Percentiles rank a stretch among this genome's conserved stretches.
Conservation (phyloP, 2,797 vertebrate genomes). For the Eleutherodactylus coqui region DNA sequence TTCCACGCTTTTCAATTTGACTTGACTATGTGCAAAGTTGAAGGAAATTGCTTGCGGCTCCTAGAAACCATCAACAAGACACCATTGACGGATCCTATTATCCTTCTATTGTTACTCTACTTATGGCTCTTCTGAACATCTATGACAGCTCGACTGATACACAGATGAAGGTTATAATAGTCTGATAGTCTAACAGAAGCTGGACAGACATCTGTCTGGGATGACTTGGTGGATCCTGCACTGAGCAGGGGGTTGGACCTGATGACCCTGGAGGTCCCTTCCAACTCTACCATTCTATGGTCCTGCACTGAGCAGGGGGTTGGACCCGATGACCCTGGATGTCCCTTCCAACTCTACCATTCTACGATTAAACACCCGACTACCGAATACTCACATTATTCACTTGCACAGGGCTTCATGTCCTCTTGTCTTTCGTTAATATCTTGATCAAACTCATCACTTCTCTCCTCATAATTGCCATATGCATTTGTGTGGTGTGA, state of each 20-base stretch:
- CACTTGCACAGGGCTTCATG: constrained; percentile 3
- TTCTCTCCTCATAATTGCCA: constrained; percentile 24
- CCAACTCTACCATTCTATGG: too few relatives aligned
- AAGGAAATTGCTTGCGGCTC: background rate
- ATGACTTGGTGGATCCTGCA: too few relatives aligned
- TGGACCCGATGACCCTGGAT: too few relatives aligned
- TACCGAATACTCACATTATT: constrained; percentile 13
- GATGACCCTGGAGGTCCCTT: too few relatives aligned
- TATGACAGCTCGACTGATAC: background rate
- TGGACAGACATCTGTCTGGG: too few relatives aligned
- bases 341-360: too few relatives aligned
- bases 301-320: too few relatives aligned
- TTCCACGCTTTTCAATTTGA: background rate
- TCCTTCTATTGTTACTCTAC: background rate
- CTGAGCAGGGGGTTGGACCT: too few relatives aligned
- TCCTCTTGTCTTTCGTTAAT: constrained; percentile 2
- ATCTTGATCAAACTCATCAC: background rate
- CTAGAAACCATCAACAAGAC: constrained; percentile 1
- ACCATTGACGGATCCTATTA: background rate
- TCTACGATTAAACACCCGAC: background rate
- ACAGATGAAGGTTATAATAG: background rate
- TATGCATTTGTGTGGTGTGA: constrained; percentile 38
- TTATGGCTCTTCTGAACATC: background rate
- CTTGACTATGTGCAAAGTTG: background rate
- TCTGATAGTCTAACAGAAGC: too few relatives aligned